Percentiles rank a stretch among this genome's conserved stretches.
These are phyloP conservation scores for Heterodera filipjevi DNA, from an alignment of 2,888 invertebrate genomes.

Conservation along the genomic window DNA sequence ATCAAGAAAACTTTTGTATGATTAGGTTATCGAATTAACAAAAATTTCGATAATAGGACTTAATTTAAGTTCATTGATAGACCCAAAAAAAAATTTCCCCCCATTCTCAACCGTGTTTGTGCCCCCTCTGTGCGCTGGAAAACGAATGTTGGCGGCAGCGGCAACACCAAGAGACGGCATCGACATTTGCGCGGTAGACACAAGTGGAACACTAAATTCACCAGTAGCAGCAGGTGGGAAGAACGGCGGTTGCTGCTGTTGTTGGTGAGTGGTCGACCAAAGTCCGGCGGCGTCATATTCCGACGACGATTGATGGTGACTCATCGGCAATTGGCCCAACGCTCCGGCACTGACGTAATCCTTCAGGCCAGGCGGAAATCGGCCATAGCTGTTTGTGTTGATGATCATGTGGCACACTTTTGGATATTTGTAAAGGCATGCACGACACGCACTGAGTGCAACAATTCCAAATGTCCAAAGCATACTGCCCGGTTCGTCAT, in stretches of 20 bases:
- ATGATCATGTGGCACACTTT: conserved; percentile 90
- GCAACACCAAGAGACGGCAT: not conserved
- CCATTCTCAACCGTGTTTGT: not conserved
- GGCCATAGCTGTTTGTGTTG: conserved; percentile 83
- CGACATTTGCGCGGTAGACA: not conserved
- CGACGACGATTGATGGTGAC: conserved; percentile 22
- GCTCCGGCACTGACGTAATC: conserved; percentile 69
- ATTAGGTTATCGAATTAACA: too few relatives aligned
- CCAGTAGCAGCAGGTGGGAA: not conserved
- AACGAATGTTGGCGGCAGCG: conserved; percentile 24
- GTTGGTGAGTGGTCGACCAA: conserved; percentile 3
- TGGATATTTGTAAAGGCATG: conserved; percentile 86
- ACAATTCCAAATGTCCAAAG: conserved; percentile 97
- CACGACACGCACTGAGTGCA: conserved; percentile 83
- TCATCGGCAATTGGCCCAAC: conserved; percentile 49
- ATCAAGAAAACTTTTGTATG: too few relatives aligned
- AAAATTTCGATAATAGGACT: too few relatives aligned
- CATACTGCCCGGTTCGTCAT: conserved; percentile 85
- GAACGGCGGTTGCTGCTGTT: conserved; percentile 3
- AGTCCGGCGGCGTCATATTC: conserved; percentile 3
- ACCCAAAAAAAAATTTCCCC: too few relatives aligned
- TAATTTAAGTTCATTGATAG: not conserved
- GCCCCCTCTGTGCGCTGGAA: conserved; percentile 27
- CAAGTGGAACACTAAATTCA: not conserved
- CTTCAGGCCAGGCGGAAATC: conserved; percentile 87